Evolutionary conservation across 2,888 invertebrate genomes (phyloP).

Genomic region (Sarcophaga variegata): DNA sequence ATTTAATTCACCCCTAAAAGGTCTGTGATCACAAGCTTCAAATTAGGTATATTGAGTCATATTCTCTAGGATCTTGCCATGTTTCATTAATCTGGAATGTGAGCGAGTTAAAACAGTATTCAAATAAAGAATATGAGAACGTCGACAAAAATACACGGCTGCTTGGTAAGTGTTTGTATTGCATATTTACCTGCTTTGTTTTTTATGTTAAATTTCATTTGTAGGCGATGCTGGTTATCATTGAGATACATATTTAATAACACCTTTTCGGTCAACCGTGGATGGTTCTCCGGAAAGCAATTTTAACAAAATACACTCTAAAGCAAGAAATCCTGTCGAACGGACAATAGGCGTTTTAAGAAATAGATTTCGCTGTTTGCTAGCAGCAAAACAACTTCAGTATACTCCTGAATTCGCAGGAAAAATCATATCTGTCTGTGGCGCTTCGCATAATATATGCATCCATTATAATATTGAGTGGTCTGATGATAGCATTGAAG

Average conservation of each 20-base stretch:
- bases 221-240: slow-evolving; percentile 5
- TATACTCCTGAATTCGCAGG: slow-evolving; percentile 1
- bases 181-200: no score
- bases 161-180: no score
- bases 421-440: neutral
- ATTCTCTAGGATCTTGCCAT: no score
- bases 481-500: neutral
- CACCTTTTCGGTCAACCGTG: slow-evolving; percentile 19
- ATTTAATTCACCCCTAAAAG: neutral
- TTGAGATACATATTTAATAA: slow-evolving; percentile 15
- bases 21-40: slow-evolving; percentile 19
- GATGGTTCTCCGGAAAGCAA: slow-evolving; percentile 8
- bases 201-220: no score
- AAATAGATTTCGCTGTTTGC: neutral
- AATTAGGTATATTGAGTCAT: neutral
- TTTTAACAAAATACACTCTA: slow-evolving; percentile 15
- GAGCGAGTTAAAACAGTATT: slow-evolving; percentile 13
- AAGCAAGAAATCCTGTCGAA: slow-evolving; percentile 6
- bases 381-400: neutral
- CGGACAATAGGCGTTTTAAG: neutral
- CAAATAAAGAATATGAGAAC: slow-evolving; percentile 21
- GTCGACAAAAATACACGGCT: neutral
- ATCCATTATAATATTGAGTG: neutral
- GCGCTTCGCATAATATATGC: neutral
- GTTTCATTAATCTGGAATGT: neutral